A percentile compares a stretch with the other conserved stretches of the same genome.
Evolutionary conservation across 2,888 invertebrate species (phyloP).

Genomic region (Drosophila niveifrons): DNA sequence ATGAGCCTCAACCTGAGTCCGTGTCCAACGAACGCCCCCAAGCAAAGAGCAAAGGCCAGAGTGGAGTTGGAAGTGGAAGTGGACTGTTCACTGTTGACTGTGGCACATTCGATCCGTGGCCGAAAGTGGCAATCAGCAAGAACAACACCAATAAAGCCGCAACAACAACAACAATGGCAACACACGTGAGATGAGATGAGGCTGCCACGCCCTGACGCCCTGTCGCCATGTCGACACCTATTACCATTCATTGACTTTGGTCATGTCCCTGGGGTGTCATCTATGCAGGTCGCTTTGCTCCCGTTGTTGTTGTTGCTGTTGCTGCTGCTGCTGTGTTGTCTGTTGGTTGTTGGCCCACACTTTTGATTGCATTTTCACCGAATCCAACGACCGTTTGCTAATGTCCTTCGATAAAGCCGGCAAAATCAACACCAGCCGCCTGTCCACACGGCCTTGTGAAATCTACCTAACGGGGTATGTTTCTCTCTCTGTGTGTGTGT

Average conservation of each 20-base stretch:
- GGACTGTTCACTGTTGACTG: constrained; percentile 18
- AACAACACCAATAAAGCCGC: constrained; percentile 73
- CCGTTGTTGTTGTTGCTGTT: constrained; percentile 19
- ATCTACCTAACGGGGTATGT: constrained; percentile 33
- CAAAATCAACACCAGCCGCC: constrained; percentile 73
- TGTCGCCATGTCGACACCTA: constrained; percentile 77
- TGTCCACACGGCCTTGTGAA: constrained; percentile 51
- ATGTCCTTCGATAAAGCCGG: constrained; percentile 80
- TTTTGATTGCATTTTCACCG: constrained; percentile 81
- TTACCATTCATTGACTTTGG: constrained; percentile 81
- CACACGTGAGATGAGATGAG: background rate
- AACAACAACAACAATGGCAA: constrained; percentile 43
- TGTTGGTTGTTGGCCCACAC: constrained; percentile 59
- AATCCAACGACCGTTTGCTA: constrained; percentile 72
- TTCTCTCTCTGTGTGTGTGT: constrained; percentile 3
- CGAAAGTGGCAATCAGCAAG: constrained; percentile 78
- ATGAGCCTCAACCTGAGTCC: constrained; percentile 21
- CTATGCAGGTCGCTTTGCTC: constrained; percentile 74
- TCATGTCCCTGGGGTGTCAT: constrained; percentile 81
- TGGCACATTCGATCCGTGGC: constrained; percentile 65
- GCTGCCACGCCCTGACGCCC: constrained; percentile 51
- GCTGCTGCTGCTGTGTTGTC: constrained; percentile 37
- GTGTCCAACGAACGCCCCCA: constrained; percentile 14
- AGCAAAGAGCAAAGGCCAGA: constrained; percentile 13
- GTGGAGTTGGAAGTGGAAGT: constrained; percentile 1